Percentiles rank a stretch among this genome's conserved stretches.
phyloP scores from a whole-genome alignment of 1,140 invertebrate genomes.

The Temnothorax curvispinosus region DNA sequence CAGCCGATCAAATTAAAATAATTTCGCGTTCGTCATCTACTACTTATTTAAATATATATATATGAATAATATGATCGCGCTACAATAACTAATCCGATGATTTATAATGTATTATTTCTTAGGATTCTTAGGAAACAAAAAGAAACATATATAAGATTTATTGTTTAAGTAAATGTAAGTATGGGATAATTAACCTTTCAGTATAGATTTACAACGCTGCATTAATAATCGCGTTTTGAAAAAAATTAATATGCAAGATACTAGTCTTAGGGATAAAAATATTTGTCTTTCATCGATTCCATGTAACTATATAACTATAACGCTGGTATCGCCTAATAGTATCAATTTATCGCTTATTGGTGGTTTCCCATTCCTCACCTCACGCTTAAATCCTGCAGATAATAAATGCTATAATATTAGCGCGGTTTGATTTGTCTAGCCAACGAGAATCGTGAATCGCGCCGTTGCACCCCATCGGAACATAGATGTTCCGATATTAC shows the following conservation, averaged over 20 bases:
- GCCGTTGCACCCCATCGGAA: background rate
- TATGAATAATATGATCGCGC: no score
- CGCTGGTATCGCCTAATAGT: background rate
- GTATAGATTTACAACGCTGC: background rate
- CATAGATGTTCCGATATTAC: conserved; percentile 34
- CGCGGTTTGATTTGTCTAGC: conserved; percentile 45
- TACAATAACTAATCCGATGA: no score
- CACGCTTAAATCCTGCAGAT: conserved; percentile 22
- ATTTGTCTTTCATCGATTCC: conserved; percentile 1
- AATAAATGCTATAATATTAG: conserved; percentile 56
- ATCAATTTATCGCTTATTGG: conserved; percentile 19
- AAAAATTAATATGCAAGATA: background rate
- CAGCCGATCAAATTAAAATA: background rate
- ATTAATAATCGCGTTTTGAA: background rate
- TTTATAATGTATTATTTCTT: no score
- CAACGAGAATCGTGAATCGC: conserved; percentile 34
- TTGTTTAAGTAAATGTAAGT: no score
- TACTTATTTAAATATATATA: no score
- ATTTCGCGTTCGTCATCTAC: background rate
- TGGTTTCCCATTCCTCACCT: background rate
- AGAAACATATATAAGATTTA: no score
- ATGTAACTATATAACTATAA: background rate
- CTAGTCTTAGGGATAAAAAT: background rate
- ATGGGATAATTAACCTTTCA: no score
- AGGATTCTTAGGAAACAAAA: no score